Conservation (phyloP, 2,888 invertebrate genomes). For the Synanthedon vespiformis region DNA sequence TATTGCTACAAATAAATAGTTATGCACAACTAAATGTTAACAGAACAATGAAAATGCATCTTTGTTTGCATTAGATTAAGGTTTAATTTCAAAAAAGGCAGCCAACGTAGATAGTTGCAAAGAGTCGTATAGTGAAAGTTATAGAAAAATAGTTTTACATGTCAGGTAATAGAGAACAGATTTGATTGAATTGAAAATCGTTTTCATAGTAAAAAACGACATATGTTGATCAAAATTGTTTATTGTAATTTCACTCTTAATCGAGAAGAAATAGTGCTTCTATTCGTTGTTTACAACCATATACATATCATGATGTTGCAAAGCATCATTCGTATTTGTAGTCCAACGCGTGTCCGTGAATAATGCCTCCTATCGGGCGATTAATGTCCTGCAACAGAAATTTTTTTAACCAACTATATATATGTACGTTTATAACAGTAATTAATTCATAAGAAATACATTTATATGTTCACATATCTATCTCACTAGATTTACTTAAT, state of each 20-base stretch:
- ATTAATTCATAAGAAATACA: too few relatives aligned
- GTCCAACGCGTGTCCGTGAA: constrained; percentile 64
- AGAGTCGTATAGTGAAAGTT: constrained; percentile 45
- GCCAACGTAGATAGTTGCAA: constrained; percentile 19
- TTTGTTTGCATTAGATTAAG: neutral
- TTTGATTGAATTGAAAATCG: constrained; percentile 63
- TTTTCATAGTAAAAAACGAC: constrained; percentile 11
- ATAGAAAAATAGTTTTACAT: constrained; percentile 64
- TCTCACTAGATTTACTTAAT: too few relatives aligned
- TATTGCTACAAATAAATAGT: constrained; percentile 37
- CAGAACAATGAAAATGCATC: constrained; percentile 6
- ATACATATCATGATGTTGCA: too few relatives aligned
- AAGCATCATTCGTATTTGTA: neutral
- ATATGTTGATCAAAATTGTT: neutral
- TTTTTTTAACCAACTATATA: neutral
- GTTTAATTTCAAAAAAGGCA: too few relatives aligned
- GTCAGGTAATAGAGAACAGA: constrained; percentile 62
- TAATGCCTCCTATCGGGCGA: constrained; percentile 66
- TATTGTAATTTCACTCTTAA: neutral
- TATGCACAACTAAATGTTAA: constrained; percentile 12
- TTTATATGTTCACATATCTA: too few relatives aligned
- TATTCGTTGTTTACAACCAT: too few relatives aligned
- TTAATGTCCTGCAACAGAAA: constrained; percentile 25
- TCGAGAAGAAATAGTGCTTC: too few relatives aligned
- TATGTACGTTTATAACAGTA: too few relatives aligned